These are phyloP conservation scores for Halisarca cf. caerulea DNA, from an alignment of 37 sponge, comb jelly and placozoan genomes.

Conservation along the genomic window DNA sequence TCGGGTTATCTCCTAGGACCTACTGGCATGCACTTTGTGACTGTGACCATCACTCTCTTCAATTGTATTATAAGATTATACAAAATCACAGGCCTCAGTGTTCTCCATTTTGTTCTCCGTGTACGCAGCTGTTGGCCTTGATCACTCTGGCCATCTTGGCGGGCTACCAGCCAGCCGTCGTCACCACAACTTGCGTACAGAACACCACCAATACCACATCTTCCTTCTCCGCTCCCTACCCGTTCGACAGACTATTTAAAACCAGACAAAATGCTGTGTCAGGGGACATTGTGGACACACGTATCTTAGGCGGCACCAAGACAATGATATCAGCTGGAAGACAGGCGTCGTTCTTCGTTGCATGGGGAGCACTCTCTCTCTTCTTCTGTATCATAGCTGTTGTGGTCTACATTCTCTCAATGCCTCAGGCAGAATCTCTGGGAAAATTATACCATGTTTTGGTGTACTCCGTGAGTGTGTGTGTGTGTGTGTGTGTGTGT, in stretches of 20 bases:
- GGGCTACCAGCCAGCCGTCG: slow-evolving; percentile 39
- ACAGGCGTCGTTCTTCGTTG: slow-evolving; percentile 70
- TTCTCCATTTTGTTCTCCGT: no score
- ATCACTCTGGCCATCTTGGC: slow-evolving; percentile 67
- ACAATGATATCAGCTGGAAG: slow-evolving; percentile 16
- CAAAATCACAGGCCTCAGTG: no score
- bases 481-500: not conserved
- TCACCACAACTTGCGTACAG: not conserved
- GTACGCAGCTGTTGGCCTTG: slow-evolving; percentile 51
- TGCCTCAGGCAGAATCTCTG: not conserved
- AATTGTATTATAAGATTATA: no score
- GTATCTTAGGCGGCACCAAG: not conserved
- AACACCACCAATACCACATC: slow-evolving; percentile 25
- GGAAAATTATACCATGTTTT: not conserved
- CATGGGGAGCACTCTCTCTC: slow-evolving; percentile 68
- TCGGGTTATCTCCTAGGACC: no score
- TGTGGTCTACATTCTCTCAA: slow-evolving; percentile 48
- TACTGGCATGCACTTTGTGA: no score
- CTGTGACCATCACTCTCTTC: no score
- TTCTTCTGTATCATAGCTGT: slow-evolving; percentile 51
- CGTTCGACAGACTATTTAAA: not conserved
- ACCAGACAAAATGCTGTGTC: not conserved
- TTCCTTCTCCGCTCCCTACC: not conserved
- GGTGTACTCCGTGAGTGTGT: slow-evolving; percentile 11
- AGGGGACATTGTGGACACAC: not conserved